Conservation (phyloP, 2,797 vertebrate genomes). For the Crocodylus rhombifer region DNA sequence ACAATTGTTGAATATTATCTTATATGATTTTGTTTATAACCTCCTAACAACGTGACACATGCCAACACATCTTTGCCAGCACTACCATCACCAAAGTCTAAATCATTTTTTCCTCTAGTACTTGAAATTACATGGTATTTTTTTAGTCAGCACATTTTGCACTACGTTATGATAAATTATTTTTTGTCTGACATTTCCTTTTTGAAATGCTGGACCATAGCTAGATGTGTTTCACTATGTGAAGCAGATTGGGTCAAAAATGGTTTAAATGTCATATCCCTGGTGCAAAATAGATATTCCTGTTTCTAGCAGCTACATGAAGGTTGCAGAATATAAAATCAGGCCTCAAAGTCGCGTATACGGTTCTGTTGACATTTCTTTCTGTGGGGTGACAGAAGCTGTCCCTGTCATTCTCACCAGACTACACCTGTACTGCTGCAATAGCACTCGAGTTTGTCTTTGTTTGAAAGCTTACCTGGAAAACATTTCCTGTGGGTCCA, state of each 20-base stretch:
- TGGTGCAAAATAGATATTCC: constrained; percentile 65
- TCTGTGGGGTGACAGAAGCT: constrained; percentile 33
- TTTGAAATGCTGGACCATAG: constrained; percentile 26
- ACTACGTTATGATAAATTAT: constrained; percentile 19
- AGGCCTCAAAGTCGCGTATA: constrained; percentile 45
- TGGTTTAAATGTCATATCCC: constrained; percentile 67
- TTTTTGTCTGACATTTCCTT: constrained; percentile 54
- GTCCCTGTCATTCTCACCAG: constrained; percentile 25
- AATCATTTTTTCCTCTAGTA: background rate
- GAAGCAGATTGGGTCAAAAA: constrained; percentile 65
- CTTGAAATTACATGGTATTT: background rate
- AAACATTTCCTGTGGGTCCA: constrained; percentile 45
- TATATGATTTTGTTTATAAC: constrained; percentile 15
- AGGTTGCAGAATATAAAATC: constrained; percentile 58
- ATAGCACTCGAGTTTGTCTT: background rate
- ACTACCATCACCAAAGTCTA: constrained; percentile 8
- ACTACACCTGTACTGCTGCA: constrained; percentile 65
- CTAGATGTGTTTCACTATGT: constrained; percentile 43
- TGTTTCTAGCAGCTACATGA: constrained; percentile 52
- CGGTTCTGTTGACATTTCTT: constrained; percentile 61
- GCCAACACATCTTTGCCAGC: background rate
- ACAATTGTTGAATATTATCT: constrained; percentile 18
- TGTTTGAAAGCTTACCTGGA: constrained; percentile 54
- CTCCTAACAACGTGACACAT: constrained; percentile 11
- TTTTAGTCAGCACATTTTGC: background rate